Conservation (phyloP, 2,797 vertebrate genomes). For the Carapus acus region DNA sequence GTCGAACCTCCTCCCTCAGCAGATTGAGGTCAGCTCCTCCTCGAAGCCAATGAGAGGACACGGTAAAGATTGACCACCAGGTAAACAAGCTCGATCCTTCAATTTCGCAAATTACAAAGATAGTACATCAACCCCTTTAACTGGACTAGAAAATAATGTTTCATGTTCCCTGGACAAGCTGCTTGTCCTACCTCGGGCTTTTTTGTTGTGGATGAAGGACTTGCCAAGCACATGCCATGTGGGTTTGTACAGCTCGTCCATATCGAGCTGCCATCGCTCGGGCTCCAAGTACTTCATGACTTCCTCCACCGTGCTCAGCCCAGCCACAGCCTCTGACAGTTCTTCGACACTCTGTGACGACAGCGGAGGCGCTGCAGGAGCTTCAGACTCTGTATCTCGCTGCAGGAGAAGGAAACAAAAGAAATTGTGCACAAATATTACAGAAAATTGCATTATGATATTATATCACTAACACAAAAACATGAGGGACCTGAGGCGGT, state of each 20-base stretch:
- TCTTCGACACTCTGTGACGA: slow-evolving; percentile 80
- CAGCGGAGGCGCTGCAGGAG: slow-evolving; percentile 67
- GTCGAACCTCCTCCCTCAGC: slow-evolving; percentile 85
- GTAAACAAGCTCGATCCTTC: background rate
- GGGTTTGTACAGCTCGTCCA: slow-evolving; percentile 93
- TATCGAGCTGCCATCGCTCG: slow-evolving; percentile 91
- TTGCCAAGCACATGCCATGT: slow-evolving; percentile 92
- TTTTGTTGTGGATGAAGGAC: slow-evolving; percentile 88
- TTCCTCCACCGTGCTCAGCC: slow-evolving; percentile 88
- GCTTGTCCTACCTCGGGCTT: slow-evolving; percentile 81
- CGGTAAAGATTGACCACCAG: background rate
- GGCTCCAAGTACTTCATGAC: slow-evolving; percentile 95
- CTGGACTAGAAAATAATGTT: too few species aligned
- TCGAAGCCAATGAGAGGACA: slow-evolving; percentile 22
- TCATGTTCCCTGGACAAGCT: too few species aligned
- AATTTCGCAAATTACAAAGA: background rate
- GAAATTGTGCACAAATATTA: too few species aligned
- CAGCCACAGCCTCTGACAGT: slow-evolving; percentile 79
- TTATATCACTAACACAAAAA: too few species aligned
- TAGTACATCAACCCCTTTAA: too few species aligned
- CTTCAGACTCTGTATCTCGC: slow-evolving; percentile 75
- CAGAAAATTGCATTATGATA: too few species aligned
- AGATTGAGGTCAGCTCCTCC: slow-evolving; percentile 85
- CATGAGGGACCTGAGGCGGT: too few species aligned
- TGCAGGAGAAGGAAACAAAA: slow-evolving; percentile 54